A percentile compares a stretch with the other conserved stretches of the same genome.
These are phyloP conservation scores for Brevimyrus niger DNA, from an alignment of 2,113 vertebrate species.

Conservation along the genomic window DNA sequence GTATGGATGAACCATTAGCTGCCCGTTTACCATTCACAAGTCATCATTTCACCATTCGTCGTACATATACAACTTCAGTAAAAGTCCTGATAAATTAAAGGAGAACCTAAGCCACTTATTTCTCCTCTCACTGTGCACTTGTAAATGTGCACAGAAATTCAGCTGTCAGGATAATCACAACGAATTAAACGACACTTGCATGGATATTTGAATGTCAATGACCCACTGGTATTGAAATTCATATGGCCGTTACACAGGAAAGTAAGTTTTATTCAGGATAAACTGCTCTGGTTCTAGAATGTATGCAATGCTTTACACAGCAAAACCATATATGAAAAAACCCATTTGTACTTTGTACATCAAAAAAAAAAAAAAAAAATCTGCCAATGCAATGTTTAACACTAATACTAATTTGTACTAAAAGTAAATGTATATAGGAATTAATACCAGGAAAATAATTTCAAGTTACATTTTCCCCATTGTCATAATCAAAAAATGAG, in stretches of 20 bases:
- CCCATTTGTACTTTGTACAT: neutral
- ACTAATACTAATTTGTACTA: neutral
- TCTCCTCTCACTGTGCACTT: neutral
- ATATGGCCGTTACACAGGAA: neutral
- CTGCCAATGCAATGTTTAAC: neutral
- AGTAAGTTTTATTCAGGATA: neutral
- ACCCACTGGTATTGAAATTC: neutral
- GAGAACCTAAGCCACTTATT: neutral
- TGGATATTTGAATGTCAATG: neutral
- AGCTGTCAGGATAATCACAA: neutral
- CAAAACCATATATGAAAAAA: neutral
- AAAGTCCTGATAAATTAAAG: neutral
- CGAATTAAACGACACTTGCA: neutral
- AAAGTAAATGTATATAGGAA: conserved; percentile 5
- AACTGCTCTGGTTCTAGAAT: neutral
- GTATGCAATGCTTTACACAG: neutral
- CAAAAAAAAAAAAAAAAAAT: neutral
- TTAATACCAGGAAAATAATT: conserved; percentile 20
- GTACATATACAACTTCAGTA: neutral
- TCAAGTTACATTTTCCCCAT: conserved; percentile 10
- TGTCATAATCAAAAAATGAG: conserved; percentile 18
- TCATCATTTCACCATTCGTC: neutral
- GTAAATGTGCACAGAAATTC: neutral
- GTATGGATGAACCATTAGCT: neutral
- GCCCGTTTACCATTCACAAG: neutral